Evolutionary conservation across 35 echinoderm and acorn worm species (phyloP).

Genomic region (Apostichopus californicus): DNA sequence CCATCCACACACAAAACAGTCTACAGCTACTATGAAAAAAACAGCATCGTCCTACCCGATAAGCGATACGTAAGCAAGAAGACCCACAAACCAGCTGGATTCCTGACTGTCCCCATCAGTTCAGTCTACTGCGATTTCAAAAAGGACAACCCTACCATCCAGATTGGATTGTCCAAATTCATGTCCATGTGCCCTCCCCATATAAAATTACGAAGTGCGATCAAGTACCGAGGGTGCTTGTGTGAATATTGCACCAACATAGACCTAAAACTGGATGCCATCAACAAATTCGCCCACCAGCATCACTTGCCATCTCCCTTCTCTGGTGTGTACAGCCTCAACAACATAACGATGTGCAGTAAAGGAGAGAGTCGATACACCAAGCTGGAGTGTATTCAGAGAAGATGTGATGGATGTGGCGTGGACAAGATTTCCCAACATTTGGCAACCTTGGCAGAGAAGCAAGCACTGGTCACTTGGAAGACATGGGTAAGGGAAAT

Average conservation of each 20-base stretch:
- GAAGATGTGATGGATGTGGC: conserved; percentile 53
- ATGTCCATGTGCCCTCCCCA: conserved; percentile 21
- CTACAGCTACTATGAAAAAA: neutral
- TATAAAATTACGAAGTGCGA: conserved; percentile 18
- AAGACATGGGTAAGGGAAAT: conserved; percentile 43
- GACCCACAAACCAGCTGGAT: conserved; percentile 1
- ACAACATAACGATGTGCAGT: conserved; percentile 32
- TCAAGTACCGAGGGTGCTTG: conserved; percentile 53
- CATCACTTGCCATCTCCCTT: conserved; percentile 12
- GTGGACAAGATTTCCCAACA: neutral
- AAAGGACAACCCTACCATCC: conserved; percentile 5
- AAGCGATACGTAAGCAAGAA: conserved; percentile 19
- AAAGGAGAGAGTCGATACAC: conserved; percentile 22
- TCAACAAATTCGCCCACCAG: conserved; percentile 43
- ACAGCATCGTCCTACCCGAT: conserved; percentile 10
- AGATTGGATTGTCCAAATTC: conserved; percentile 20
- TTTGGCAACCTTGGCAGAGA: neutral
- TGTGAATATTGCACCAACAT: conserved; percentile 65
- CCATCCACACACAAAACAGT: neutral
- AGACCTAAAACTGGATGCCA: conserved; percentile 38
- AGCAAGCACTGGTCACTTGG: conserved; percentile 17
- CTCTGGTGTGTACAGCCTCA: neutral
- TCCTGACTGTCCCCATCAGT: conserved; percentile 17
- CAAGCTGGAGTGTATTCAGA: conserved; percentile 32
- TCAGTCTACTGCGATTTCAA: conserved; percentile 18